phyloP scores from a whole-genome alignment of 2,888 invertebrate species.

The Iselma pallidipennis region DNA sequence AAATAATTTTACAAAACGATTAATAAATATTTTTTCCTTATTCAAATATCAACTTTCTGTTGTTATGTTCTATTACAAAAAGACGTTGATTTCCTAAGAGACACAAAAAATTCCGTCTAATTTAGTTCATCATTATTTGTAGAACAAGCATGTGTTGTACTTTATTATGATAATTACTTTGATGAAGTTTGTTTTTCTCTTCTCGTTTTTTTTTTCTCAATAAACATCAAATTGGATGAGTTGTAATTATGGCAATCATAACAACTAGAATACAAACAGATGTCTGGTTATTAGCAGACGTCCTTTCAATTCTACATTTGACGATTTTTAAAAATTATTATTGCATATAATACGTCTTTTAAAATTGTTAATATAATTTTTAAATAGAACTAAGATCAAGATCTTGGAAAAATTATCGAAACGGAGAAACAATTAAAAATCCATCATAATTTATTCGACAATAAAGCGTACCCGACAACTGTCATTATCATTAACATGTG shows the following conservation, averaged over 20 bases:
- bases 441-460: conserved; percentile 12
- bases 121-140: conserved; percentile 29
- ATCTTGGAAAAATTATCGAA: not conserved
- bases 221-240: conserved; percentile 31
- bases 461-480: not conserved
- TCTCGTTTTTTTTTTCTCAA: conserved; percentile 20
- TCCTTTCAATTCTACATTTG: not conserved
- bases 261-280: conserved; percentile 13
- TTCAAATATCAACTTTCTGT: no score
- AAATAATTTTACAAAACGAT: no score
- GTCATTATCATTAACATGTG: not conserved
- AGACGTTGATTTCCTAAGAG: no score
- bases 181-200: no score
- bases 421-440: conserved; percentile 9
- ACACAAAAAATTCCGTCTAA: not conserved
- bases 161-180: conserved; percentile 40
- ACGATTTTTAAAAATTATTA: not conserved
- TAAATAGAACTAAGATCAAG: no score
- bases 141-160: conserved; percentile 38
- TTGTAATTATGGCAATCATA: conserved; percentile 30
- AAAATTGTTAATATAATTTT: not conserved
- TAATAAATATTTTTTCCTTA: no score
- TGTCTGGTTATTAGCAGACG: conserved; percentile 1
- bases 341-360: not conserved
- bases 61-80: not conserved